phyloP scores from a whole-genome alignment of 2,113 vertebrate genomes.

The Hystrix cristata region DNA sequence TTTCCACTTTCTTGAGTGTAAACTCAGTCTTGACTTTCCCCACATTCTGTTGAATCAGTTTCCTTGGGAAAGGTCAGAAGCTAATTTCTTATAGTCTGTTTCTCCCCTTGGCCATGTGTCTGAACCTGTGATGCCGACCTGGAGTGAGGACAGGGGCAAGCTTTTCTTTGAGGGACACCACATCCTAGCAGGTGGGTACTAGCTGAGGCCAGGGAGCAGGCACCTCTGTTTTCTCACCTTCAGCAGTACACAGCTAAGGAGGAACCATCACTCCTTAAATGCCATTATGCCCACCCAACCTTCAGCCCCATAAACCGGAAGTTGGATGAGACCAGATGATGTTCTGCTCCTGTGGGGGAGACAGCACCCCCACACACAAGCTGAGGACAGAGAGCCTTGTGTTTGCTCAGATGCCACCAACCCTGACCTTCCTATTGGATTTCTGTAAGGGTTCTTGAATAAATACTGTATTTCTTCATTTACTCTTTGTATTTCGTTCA shows the following conservation, averaged over 20 bases:
- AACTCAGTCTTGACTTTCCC: background rate
- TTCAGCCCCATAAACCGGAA: too few species aligned
- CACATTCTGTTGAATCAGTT: background rate
- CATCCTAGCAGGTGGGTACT: fast-evolving
- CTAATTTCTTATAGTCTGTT: background rate
- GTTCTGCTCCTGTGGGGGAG: too few species aligned
- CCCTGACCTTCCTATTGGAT: too few species aligned
- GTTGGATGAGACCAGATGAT: background rate
- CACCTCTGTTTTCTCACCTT: background rate
- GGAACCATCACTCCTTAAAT: fast-evolving
- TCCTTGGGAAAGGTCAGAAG: background rate
- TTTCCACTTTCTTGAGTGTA: background rate
- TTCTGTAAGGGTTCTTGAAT: too few species aligned
- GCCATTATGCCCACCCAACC: too few species aligned
- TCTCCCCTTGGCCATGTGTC: background rate
- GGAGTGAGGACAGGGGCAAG: fast-evolving
- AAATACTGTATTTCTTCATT: background rate
- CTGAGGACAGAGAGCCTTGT: background rate
- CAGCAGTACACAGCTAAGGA: background rate
- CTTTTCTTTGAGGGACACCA: background rate
- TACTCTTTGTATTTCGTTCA: background rate
- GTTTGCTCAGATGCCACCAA: background rate
- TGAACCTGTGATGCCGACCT: background rate
- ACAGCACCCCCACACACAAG: fast-evolving
- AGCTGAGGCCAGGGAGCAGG: fast-evolving